Conservation (phyloP, 1,140 invertebrate species). For the Aradophagus sp. region DNA sequence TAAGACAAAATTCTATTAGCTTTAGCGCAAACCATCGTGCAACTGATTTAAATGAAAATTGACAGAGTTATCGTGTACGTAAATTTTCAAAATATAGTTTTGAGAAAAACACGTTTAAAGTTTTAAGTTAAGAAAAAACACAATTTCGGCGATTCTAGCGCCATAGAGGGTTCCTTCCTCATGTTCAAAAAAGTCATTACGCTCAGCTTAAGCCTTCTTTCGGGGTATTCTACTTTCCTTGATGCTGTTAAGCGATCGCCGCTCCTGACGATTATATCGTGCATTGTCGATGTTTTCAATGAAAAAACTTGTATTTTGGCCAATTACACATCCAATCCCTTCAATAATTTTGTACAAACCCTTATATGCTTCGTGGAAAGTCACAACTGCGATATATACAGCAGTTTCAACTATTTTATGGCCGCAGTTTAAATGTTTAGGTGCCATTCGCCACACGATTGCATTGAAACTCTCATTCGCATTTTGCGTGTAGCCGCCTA, state of each 20-base stretch:
- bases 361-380: not conserved
- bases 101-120: conserved; percentile 12
- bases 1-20: too few species aligned
- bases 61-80: not conserved
- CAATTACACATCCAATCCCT: conserved; percentile 1
- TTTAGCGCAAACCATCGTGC: too few species aligned
- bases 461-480: not conserved
- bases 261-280: conserved; percentile 3
- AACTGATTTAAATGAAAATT: too few species aligned
- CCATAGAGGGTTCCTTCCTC: not conserved
- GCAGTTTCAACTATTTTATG: not conserved
- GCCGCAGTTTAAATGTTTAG: conserved; percentile 1
- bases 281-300: not conserved
- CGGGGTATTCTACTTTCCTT: conserved; percentile 1
- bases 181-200: conserved; percentile 2
- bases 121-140: conserved; percentile 13
- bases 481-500: not conserved
- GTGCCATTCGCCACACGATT: not conserved
- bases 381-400: not conserved
- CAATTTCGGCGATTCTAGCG: not conserved
- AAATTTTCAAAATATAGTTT: conserved; percentile 3
- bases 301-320: conserved; percentile 7
- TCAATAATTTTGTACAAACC: conserved; percentile 2
- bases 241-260: conserved; percentile 5
- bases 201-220: conserved; percentile 1